Conservation (phyloP, 92 coral and sea anemone genomes). For the Virgularia gustaviana region DNA sequence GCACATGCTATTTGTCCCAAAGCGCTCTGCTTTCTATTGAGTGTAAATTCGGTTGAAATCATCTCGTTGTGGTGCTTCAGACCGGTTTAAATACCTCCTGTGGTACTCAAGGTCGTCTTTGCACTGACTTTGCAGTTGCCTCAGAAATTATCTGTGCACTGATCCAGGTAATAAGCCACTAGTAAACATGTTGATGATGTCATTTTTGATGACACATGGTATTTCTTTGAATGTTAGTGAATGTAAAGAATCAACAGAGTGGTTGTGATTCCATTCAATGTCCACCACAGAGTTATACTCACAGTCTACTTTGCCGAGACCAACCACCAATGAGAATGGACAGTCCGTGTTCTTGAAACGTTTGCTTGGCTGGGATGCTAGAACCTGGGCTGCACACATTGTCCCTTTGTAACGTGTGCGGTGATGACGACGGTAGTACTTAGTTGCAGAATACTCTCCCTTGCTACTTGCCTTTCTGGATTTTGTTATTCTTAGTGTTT, state of each 20-base stretch:
- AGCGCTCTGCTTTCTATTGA: too few relatives aligned
- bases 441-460: not conserved
- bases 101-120: not conserved
- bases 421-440: slow-evolving; percentile 12
- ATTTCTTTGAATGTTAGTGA: slow-evolving; percentile 14
- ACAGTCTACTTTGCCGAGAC: not conserved
- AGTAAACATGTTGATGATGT: not conserved
- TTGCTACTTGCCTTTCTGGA: not conserved
- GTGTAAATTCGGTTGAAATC: not conserved
- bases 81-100: not conserved
- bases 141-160: not conserved
- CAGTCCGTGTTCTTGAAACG: slow-evolving; percentile 25
- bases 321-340: slow-evolving; percentile 10
- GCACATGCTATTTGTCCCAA: too few relatives aligned
- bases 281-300: not conserved
- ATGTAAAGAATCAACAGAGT: not conserved
- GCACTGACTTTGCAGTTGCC: not conserved
- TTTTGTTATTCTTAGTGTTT: not conserved
- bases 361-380: not conserved
- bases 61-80: not conserved
- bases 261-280: slow-evolving; percentile 26
- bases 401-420: slow-evolving; percentile 15
- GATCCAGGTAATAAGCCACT: not conserved
- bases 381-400: not conserved
- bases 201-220: not conserved